These are phyloP conservation scores for Tenrec ecaudatus DNA, from an alignment of 2,113 vertebrate genomes.

Conservation along the genomic window DNA sequence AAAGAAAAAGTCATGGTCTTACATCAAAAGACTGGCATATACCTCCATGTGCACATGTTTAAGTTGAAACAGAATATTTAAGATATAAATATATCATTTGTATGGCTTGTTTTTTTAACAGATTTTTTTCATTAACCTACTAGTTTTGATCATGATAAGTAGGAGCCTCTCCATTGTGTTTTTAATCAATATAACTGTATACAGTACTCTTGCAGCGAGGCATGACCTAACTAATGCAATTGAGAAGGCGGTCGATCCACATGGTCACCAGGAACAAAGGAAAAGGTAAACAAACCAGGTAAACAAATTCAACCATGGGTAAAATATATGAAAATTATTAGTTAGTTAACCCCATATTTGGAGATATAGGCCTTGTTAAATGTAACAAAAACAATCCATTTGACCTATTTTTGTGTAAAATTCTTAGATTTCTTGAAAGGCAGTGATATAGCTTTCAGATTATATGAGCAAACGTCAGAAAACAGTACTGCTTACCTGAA, in stretches of 20 bases:
- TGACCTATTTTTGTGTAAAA: background rate
- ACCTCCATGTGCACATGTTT: background rate
- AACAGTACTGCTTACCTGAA: slow-evolving; percentile 13
- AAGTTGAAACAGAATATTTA: slow-evolving; percentile 20
- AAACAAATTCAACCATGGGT: background rate
- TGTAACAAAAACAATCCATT: too few relatives aligned
- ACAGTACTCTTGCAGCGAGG: background rate
- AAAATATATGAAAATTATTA: slow-evolving; percentile 25
- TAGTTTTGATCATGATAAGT: background rate
- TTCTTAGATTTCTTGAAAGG: slow-evolving; percentile 34
- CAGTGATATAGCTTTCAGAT: background rate
- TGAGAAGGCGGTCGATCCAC: too few relatives aligned
- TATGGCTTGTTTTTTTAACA: slow-evolving; percentile 11
- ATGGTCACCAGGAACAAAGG: background rate
- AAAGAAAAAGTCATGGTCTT: slow-evolving; percentile 31
- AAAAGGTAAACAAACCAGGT: background rate
- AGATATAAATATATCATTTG: slow-evolving; percentile 11
- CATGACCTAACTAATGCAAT: background rate
- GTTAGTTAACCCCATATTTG: background rate
- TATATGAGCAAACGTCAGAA: background rate
- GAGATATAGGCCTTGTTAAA: background rate
- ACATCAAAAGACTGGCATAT: slow-evolving; percentile 10
- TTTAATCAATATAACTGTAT: background rate
- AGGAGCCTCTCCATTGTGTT: background rate
- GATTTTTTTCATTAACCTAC: background rate